Evolutionary conservation across 2,113 vertebrate genomes (phyloP).

Genomic region (Sphyrna mokarran): DNA sequence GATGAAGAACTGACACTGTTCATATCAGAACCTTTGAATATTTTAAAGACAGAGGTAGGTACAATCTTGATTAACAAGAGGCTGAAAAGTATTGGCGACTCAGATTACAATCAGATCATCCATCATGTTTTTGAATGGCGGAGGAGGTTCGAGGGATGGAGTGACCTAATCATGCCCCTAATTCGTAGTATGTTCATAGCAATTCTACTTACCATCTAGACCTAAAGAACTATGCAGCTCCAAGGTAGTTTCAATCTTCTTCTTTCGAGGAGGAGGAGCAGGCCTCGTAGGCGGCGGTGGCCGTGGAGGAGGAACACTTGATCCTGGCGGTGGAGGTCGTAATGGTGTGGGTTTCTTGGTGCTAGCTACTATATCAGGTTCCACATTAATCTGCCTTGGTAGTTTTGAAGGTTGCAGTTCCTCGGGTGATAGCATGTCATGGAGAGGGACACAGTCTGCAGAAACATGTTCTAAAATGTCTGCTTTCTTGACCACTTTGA

Average conservation of each 20-base stretch:
- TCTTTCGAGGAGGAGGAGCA: constrained; percentile 74
- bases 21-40: no score
- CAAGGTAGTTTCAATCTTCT: constrained; percentile 68
- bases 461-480: constrained; percentile 62
- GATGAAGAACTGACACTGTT: not conserved
- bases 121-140: no score
- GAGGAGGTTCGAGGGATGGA: no score
- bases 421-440: constrained; percentile 55
- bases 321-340: constrained; percentile 73
- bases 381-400: constrained; percentile 74
- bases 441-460: constrained; percentile 49
- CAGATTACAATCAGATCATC: no score
- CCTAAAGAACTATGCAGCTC: constrained; percentile 67
- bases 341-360: constrained; percentile 86
- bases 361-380: constrained; percentile 95
- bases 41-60: no score
- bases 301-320: constrained; percentile 73
- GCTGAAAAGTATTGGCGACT: not conserved
- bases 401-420: constrained; percentile 73
- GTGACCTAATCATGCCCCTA: no score
- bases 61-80: no score
- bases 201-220: constrained; percentile 70
- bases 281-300: constrained; percentile 83
- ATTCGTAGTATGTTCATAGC: not conserved
- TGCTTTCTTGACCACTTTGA: constrained; percentile 52